Conservation (phyloP, 64 coral and sea anemone genomes). For the Pocillopora damicornis region DNA sequence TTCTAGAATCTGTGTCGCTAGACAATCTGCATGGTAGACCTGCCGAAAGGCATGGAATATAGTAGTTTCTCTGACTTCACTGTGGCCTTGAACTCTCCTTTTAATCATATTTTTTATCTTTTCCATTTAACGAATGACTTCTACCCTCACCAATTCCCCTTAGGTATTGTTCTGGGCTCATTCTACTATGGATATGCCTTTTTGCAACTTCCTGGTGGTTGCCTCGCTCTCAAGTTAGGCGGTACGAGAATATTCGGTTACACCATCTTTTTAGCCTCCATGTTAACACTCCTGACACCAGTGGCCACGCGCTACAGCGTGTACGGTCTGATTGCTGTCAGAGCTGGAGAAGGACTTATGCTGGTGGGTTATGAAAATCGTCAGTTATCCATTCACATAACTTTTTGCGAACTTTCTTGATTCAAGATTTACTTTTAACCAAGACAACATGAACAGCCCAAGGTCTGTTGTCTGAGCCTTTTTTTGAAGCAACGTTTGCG, state of each 20-base stretch:
- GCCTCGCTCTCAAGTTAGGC: constrained; percentile 63
- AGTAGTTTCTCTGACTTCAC: too few relatives aligned
- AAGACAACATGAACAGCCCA: too few relatives aligned
- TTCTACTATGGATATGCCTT: constrained; percentile 91
- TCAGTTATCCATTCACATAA: too few relatives aligned
- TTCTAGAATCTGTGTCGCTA: too few relatives aligned
- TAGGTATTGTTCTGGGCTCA: constrained; percentile 70
- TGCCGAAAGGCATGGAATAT: too few relatives aligned
- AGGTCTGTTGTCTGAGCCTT: too few relatives aligned
- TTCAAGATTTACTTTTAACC: too few relatives aligned
- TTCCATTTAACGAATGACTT: not conserved
- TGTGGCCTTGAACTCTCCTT: too few relatives aligned
- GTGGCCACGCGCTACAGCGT: constrained; percentile 79
- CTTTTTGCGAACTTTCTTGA: too few relatives aligned
- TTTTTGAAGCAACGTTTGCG: too few relatives aligned
- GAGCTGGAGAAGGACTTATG: constrained; percentile 68
- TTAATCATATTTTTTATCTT: too few relatives aligned
- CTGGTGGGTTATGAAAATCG: constrained; percentile 40
- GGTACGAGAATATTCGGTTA: constrained; percentile 90
- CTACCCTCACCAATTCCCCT: not conserved
- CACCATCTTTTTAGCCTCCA: constrained; percentile 72
- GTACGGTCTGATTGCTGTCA: constrained; percentile 68
- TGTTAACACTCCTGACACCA: constrained; percentile 79
- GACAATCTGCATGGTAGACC: too few relatives aligned
- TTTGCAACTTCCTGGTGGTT: constrained; percentile 73